Evolutionary conservation across 1,140 invertebrate species (phyloP), one percentile per base, ranked within the genome.

Genomic region (Listronotus bonariensis): DNA sequence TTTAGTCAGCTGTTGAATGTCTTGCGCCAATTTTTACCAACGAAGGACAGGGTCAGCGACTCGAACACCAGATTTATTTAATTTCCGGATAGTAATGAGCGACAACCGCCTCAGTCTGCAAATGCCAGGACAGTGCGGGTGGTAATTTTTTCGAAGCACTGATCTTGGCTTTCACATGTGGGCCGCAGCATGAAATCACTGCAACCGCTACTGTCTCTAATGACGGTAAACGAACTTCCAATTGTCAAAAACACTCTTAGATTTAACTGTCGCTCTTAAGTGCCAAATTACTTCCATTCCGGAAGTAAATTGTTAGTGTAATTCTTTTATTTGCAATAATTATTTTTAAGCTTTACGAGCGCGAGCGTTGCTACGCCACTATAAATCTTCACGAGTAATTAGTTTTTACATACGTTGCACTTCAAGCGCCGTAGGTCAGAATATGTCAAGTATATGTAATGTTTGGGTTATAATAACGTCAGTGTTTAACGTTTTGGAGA

Each of bases 31-130:
- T 26, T 26, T 26, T 26, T 1, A 26, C 20, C 20, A 26, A 26
- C 20, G 20, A 45, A 49, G 43, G 51, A 41, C 53, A 67, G 64
- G 70, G 67, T 67, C 63, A 64, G 32, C 67, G 55, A 61, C 68
- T 68, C 51, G 41, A 61, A 46, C 62, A 59, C 68, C n/a, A 71
- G 67, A 71, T 71, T 73, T 71, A 73, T 73, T 73, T 71, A 73
- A 73, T 73, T 73, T 73, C 72, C 69, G 62, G 62, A 62, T 48
- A 32, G 32, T 71, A 71, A 71, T 68, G 59, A 61, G 60, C 66
- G 52, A 68, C 69, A 71, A 71, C 69, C 66, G 67, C 58, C 66
- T 40, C 41, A 36, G 14, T 15, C 34, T 14, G 40, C n/a, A 41
- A 45, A 65, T 57, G 26, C 34, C 45, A 49, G 31, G n/a, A 42